Evolutionary conservation across 2,888 invertebrate genomes (phyloP).

Genomic region (Adineta ricciae): DNA sequence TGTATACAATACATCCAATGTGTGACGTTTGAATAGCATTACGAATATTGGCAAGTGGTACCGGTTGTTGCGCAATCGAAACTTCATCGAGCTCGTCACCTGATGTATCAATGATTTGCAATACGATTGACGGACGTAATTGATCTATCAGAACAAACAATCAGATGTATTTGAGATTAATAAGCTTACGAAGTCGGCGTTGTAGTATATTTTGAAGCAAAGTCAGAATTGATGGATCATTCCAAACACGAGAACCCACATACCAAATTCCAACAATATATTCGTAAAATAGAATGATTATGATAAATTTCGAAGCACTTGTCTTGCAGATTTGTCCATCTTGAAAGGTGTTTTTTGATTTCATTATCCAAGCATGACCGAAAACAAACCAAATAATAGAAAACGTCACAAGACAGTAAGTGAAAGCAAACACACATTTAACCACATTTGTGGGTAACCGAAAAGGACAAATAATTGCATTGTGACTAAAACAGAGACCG

Average conservation of each 20-base stretch:
- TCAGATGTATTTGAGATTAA: not conserved
- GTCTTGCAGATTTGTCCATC: not conserved
- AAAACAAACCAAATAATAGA: not conserved
- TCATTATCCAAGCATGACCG: not conserved
- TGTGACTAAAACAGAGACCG: not conserved
- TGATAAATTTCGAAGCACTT: not conserved
- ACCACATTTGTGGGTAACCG: not conserved
- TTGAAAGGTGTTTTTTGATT: not conserved
- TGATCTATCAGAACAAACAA: too few relatives aligned
- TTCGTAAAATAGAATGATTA: not conserved
- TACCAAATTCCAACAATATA: not conserved
- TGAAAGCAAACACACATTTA: not conserved
- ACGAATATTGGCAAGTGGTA: too few relatives aligned
- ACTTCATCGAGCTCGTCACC: too few relatives aligned
- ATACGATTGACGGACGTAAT: too few relatives aligned
- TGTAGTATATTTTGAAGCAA: not conserved
- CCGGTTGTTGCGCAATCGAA: too few relatives aligned
- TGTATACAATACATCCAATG: too few relatives aligned
- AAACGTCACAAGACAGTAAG: not conserved
- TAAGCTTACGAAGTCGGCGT: not conserved
- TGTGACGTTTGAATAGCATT: too few relatives aligned
- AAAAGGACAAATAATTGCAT: not conserved
- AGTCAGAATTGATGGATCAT: not conserved
- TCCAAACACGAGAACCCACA: not conserved
- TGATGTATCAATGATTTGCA: too few relatives aligned